phyloP scores from a whole-genome alignment of 2,113 vertebrate genomes.

The Pollimyrus isidori region DNA sequence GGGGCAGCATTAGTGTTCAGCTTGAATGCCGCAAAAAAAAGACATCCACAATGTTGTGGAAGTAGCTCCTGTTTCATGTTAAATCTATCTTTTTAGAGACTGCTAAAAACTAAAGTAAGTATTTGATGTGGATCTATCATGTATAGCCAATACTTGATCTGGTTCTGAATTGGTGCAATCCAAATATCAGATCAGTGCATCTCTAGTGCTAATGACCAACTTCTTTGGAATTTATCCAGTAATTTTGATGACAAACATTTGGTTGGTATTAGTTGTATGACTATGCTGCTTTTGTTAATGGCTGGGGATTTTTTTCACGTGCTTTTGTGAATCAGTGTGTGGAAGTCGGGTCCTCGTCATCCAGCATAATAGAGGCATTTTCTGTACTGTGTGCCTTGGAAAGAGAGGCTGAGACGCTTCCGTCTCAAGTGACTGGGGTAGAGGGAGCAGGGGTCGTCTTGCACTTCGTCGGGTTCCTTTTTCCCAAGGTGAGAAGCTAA shows the following conservation, averaged over 20 bases:
- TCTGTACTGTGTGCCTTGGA: neutral
- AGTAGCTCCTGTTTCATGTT: too few species aligned
- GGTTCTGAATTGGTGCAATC: too few species aligned
- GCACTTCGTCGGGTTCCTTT: neutral
- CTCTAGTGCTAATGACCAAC: neutral
- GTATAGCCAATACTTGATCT: too few species aligned
- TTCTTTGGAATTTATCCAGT: neutral
- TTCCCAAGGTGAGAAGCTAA: neutral
- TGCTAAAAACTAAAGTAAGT: too few species aligned
- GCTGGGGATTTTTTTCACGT: neutral
- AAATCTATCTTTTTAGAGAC: too few species aligned
- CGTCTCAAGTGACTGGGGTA: neutral
- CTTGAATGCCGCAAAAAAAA: too few species aligned
- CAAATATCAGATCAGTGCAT: neutral
- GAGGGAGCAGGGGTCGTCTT: neutral
- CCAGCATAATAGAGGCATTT: conserved; percentile 22
- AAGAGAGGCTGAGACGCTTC: neutral
- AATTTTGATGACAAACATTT: neutral
- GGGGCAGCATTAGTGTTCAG: too few species aligned
- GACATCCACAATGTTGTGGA: too few species aligned
- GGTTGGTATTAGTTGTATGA: neutral
- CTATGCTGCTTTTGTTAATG: neutral
- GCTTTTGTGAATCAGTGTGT: conserved; percentile 27
- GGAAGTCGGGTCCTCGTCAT: conserved; percentile 29
- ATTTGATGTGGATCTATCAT: too few species aligned